Conservation (phyloP, 2,113 vertebrate species). For the Patagioenas fasciata region DNA sequence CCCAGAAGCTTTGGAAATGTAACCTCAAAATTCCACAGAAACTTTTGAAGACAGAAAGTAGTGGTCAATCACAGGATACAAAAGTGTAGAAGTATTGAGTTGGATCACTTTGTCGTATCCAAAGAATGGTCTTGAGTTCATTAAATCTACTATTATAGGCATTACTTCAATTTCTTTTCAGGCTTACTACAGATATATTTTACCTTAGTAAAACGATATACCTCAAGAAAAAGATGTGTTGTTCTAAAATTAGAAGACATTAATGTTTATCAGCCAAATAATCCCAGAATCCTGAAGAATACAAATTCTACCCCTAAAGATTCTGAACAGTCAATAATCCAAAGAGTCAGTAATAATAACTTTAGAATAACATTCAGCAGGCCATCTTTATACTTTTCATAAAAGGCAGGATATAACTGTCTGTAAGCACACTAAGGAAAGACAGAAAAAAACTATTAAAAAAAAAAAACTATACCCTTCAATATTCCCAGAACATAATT, state of each 20-base stretch:
- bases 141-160: not conserved
- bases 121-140: not conserved
- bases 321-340: not conserved
- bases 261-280: not conserved
- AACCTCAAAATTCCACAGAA: not conserved
- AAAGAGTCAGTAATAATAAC: not conserved
- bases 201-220: not conserved
- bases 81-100: not conserved
- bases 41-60: not conserved
- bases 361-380: not conserved
- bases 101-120: not conserved
- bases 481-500: not conserved
- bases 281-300: too few species aligned
- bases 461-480: not conserved
- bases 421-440: not conserved
- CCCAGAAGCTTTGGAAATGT: not conserved
- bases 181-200: not conserved
- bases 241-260: not conserved
- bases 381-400: not conserved
- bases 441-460: not conserved
- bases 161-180: not conserved
- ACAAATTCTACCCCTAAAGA: not conserved
- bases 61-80: not conserved
- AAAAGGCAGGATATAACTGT: not conserved
- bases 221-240: not conserved